phyloP scores from a whole-genome alignment of 2,797 vertebrate species.

The Remorina albescens region DNA sequence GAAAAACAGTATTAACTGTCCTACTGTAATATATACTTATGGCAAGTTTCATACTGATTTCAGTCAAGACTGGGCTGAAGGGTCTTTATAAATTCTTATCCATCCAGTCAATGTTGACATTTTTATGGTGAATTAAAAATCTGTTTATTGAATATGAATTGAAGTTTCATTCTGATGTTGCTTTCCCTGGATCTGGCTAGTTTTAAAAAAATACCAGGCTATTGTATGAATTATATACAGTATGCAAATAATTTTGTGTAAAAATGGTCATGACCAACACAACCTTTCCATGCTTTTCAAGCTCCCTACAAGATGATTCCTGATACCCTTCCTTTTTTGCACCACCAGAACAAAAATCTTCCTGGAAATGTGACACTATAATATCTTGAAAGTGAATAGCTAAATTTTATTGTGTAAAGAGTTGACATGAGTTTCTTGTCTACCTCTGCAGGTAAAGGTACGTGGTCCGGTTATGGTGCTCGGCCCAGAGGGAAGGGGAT shows the following conservation, averaged over 20 bases:
- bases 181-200: background rate
- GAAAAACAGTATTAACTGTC: background rate
- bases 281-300: background rate
- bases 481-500: constrained; percentile 77
- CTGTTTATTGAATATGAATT: background rate
- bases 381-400: too few relatives aligned
- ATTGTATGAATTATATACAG: background rate
- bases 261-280: too few relatives aligned
- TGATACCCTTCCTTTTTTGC: background rate
- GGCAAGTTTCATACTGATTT: background rate
- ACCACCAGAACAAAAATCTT: background rate
- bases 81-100: background rate
- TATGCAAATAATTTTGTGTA: background rate
- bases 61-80: background rate
- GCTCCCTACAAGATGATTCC: background rate
- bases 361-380: background rate
- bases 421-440: background rate
- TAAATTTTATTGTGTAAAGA: background rate
- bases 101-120: background rate
- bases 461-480: constrained; percentile 69
- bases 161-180: background rate
- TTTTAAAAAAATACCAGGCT: background rate
- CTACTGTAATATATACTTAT: too few relatives aligned
- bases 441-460: constrained; percentile 60
- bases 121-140: background rate